Base-by-base conservation (phyloP, 2,888 invertebrate species). In the Pristionchus mayeri region DNA sequence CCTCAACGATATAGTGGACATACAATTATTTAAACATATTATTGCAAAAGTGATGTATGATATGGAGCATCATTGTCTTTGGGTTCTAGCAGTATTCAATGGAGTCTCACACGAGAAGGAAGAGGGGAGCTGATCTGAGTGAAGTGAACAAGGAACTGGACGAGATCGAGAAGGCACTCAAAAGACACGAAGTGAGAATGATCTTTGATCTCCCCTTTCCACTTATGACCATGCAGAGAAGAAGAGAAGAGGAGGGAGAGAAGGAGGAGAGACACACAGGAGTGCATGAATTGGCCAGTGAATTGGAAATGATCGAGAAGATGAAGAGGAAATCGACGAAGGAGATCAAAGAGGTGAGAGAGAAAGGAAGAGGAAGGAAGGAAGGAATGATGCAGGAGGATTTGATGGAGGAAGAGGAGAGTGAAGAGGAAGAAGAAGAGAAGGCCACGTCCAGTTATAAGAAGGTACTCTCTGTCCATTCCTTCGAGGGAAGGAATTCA, bases 81-180 rank as follows among this genome's bases (percentile, higher is more conserved):
- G 27, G 27, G 4, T 18, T 21, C 13, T 27, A 27, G 16, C 76
- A 78, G 76, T 27, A 27, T 0, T 48, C 48, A 21, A 50, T 24
- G 1, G 76, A 78, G 18, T 30, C 50, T 30, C 76, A 78, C 30
- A 9, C 13, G 48, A n/a, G 76, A 27, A 78, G 18, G 30, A 57
- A 40, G 27, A 80, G 80, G 57, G 34, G 40, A 37, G 80, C 54
- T 0, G 80, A 80, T 52, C 24, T 80, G 57, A 80, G 80, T 57
- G 54, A 57, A 80, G 80, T 37, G 54, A 57, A 80, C 9, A 30
- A 37, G 6, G 54, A 57, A 80, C 40, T 52, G 80, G 57, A 80
- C 24, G 80, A 54, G 13, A 80, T 80, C 80, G 40, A 54, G 57
- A 57, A 21, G 30, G 80, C 34, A 37, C 54, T 80, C 37, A 34